Base-by-base conservation (phyloP, 2,888 invertebrate genomes). In the Epistrophe grossulariae region DNA sequence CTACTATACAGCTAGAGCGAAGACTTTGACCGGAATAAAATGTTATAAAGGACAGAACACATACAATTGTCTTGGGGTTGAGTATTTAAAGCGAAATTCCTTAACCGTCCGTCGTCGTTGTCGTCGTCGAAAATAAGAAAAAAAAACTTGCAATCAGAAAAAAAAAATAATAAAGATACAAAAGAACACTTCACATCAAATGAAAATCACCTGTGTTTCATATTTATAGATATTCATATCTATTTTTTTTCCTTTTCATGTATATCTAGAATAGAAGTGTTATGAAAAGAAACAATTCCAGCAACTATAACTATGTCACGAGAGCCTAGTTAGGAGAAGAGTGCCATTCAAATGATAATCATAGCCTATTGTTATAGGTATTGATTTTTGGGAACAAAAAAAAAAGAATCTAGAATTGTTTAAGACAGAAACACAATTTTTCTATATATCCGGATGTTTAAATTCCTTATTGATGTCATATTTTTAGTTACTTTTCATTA, bases 361-460 rank as follows among this genome's bases (percentile, higher is more conserved):
- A 81, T 71, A 85, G 78, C 81, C 81, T 85, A 78, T 85, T 81
- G 85, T 85, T 82, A 85, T 78, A 74, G 74, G 62, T 85, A 85
- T 85, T 85, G 85, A 85, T 85, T 85, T 85, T 85, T 57, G 81
- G 59, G 74, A 55, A 50, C 28, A 81, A 60, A 48, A 35, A 57
- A 50, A 13, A 50, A 59, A 45, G 70, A 62, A 35, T 17, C 31
- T 62, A 60, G 13, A 43, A 38, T 31, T 19, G 45, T 38, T 13
- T 68, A 52, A 52, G 45, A 5, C 6, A 19, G 15, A 38, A 50
- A 50, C 35, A 55, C 50, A 0, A 31, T 28, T 71, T 28, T 43
- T 35, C 43, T 13, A 19, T 40, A 7, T 8, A 4, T 38, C n/a
- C n/a, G n/a, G n/a, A 11, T 38, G 13, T 6, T n/a, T 13, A 10